phyloP scores from a whole-genome alignment of 2,888 invertebrate species.

The Dryocosmus kuriphilus region DNA sequence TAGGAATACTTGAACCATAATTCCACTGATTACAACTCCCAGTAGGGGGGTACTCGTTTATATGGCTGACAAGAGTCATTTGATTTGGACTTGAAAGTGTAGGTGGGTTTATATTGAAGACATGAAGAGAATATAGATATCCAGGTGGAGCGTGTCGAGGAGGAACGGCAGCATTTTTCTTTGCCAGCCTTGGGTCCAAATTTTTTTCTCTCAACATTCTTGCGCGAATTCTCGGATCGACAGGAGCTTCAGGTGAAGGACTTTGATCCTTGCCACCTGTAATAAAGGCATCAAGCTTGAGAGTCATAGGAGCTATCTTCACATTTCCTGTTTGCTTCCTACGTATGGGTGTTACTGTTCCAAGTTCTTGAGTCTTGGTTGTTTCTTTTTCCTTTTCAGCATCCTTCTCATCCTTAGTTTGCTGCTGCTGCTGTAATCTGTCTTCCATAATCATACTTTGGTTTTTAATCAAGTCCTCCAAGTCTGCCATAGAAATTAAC shows the following conservation, averaged over 20 bases:
- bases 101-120: constrained; percentile 12
- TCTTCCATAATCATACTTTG: constrained; percentile 23
- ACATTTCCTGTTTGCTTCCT: constrained; percentile 31
- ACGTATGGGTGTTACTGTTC: constrained; percentile 29
- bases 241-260: neutral
- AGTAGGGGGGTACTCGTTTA: neutral
- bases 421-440: neutral
- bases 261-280: constrained; percentile 4
- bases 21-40: constrained; percentile 13
- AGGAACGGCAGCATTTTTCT: constrained; percentile 1
- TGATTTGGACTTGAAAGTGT: neutral
- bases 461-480: constrained; percentile 20
- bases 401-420: constrained; percentile 8
- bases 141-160: neutral
- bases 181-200: constrained; percentile 13
- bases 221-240: constrained; percentile 26
- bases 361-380: neutral
- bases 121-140: constrained; percentile 27
- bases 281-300: constrained; percentile 38
- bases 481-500: constrained; percentile 7
- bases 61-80: neutral
- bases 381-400: constrained; percentile 19
- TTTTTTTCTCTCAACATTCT: constrained; percentile 27
- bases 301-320: constrained; percentile 30
- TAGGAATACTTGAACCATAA: constrained; percentile 1